Evolutionary conservation across 2,797 vertebrate genomes (phyloP), one percentile per base, ranked within the genome.

Genomic region (Paratrypauchen microcephalus): DNA sequence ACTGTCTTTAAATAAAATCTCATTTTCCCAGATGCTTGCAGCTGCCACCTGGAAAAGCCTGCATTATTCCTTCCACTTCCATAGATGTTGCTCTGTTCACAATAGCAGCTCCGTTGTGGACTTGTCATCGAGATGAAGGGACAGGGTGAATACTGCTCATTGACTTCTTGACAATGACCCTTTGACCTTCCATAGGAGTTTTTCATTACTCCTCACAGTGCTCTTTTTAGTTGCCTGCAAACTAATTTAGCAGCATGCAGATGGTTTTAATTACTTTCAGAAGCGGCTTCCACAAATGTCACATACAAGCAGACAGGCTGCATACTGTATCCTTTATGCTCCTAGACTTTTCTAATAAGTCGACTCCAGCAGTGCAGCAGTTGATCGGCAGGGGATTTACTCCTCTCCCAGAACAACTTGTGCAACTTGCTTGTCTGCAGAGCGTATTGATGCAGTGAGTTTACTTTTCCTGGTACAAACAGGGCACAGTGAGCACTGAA

Each of bases 1-100:
- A 18, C 36, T 32, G 68, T 57, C 72, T 61, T 41, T 65, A 56
- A 21, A 36, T 19, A 23, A 41, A 36, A 66, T 69, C 70, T 66
- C 54, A 52, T 80, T 65, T 85, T 83, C 77, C 85, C 76, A 79
- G 77, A 83, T 85, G 74, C 75, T 73, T 62, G 74, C 87, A 80
- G 75, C 73, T 84, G 81, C 82, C 82, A 85, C 76, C 73, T 79
- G 72, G 57, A 52, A 48, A 7, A 55, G 69, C 32, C 70, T 78
- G 63, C 64, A 19, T 70, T 62, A 83, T 76, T 75, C 65, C 68
- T 48, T 78, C 50, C 11, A 7, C 63, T 57, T 65, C 66, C 58
- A 66, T 26, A 80, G 65, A 59, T 15, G 4, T 6, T 32, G 45
- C 62, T 73, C 57, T 71, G 61, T 80, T 76, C 39, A 77, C 76